Evolutionary conservation across 2,888 invertebrate genomes (phyloP), one percentile per base, ranked within the genome.

Genomic region (Allygus modestus): DNA sequence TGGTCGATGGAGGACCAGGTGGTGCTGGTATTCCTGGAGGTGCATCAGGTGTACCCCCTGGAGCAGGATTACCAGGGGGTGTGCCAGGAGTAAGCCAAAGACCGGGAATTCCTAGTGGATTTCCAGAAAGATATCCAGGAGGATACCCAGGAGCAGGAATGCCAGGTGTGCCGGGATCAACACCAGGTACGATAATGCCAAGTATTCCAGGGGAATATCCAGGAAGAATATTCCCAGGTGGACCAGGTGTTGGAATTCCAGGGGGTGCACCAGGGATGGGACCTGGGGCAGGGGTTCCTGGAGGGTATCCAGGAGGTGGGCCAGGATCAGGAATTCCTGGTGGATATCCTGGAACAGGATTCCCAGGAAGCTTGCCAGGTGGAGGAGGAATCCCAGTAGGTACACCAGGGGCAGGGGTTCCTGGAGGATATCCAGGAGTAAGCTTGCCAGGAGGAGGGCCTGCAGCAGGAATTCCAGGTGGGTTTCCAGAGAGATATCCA

Each of bases 351-450:
- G 85, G 84, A 41, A 54, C 82, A 73, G 77, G 54, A 37, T 81
- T 81, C 17, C 37, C 83, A 65, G 86, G 84, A 12, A 79, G 51
- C 20, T 15, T 23, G 58, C 82, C 88, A 88, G 89, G 79, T 41
- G 87, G 86, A 33, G 86, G 84, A 51, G 75, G 79, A 17, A 23
- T 65, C n/a, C 87, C 87, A 31, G 87, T 87, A 61, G 37, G 23
- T 46, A 15, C 26, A 26, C 85, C 85, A 71, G 87, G 83, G 43
- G 77, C 83, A 79, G 87, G 84, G 43, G 54, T 43, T 23, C 82
- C 83, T 28, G 85, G 86, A 81, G 86, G 86, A 71, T 73, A 71
- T 77, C 86, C 87, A 37, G 87, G 87, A 82, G 82, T 12, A 84
- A 26, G 83, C 77, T 23, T 43, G 28, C 85, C 82, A 73, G 73